These are phyloP conservation scores for Leistus spinibarbis DNA, from an alignment of 2,888 invertebrate species.

Conservation along the genomic window DNA sequence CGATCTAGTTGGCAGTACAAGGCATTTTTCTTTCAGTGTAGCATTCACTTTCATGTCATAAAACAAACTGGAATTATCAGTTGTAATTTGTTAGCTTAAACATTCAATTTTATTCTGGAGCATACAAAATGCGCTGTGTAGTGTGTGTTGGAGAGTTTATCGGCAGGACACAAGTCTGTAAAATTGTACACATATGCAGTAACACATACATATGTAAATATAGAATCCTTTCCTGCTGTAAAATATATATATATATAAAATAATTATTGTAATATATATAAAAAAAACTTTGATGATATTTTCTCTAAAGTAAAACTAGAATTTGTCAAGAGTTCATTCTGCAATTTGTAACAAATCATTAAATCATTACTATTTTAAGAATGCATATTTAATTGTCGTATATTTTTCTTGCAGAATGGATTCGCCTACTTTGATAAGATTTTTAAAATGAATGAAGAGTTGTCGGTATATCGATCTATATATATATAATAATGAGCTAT, in stretches of 20 bases:
- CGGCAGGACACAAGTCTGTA: too few relatives aligned
- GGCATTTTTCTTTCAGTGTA: too few relatives aligned
- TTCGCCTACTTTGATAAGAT: constrained; percentile 20
- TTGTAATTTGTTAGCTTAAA: too few relatives aligned
- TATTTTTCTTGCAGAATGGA: constrained; percentile 24
- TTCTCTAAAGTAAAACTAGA: constrained; percentile 33
- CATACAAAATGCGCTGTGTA: too few relatives aligned
- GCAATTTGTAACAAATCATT: neutral
- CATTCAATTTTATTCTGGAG: too few relatives aligned
- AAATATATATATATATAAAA: constrained; percentile 16
- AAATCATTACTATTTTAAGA: neutral
- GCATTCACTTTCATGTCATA: too few relatives aligned
- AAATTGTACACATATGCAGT: neutral
- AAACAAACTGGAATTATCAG: too few relatives aligned
- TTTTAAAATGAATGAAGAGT: neutral
- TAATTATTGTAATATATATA: constrained; percentile 33
- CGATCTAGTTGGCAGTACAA: too few relatives aligned
- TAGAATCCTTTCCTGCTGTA: constrained; percentile 31
- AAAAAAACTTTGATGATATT: constrained; percentile 28
- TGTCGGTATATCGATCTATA: neutral
- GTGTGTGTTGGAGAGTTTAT: too few relatives aligned
- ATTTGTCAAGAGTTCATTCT: constrained; percentile 28
- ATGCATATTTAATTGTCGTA: neutral
- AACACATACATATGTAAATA: constrained; percentile 31
- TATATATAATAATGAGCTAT: neutral